These are phyloP conservation scores for Trilocha varians DNA, from an alignment of 2,888 invertebrate genomes.

Conservation along the genomic window DNA sequence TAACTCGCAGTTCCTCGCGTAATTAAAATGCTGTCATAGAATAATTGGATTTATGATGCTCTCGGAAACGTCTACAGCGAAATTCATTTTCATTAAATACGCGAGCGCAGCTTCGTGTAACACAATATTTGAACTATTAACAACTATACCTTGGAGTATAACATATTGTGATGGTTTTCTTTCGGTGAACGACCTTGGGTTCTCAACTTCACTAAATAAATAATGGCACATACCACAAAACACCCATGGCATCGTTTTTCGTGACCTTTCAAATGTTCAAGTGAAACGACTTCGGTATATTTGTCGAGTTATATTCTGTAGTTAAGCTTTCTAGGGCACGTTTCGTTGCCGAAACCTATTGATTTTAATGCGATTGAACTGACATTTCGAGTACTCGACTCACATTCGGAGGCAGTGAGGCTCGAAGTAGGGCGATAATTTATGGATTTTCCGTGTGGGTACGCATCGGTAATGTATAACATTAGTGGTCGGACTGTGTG, in stretches of 20 bases:
- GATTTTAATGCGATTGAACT: not conserved
- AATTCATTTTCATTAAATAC: not conserved
- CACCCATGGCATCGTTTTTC: not conserved
- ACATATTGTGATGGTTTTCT: not conserved
- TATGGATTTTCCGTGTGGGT: not conserved
- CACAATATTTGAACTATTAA: not conserved
- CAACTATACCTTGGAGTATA: no score
- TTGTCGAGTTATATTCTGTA: not conserved
- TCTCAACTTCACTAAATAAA: not conserved
- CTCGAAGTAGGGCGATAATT: not conserved
- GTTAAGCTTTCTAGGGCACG: not conserved
- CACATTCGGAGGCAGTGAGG: not conserved
- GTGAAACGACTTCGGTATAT: not conserved
- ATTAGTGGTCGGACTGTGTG: slow-evolving; percentile 1
- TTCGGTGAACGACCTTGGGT: not conserved
- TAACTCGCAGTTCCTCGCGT: slow-evolving; percentile 5
- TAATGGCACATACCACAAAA: not conserved
- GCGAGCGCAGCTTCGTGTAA: not conserved
- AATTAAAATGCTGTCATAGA: slow-evolving; percentile 25
- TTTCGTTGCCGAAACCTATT: no score
- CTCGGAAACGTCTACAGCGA: slow-evolving; percentile 10
- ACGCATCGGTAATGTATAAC: not conserved
- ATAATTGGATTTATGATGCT: slow-evolving; percentile 22
- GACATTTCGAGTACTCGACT: not conserved
- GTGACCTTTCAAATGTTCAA: not conserved